Evolutionary conservation across 2,797 vertebrate species (phyloP), one percentile per base, ranked within the genome.

Genomic region (Amphiprion clarkii): DNA sequence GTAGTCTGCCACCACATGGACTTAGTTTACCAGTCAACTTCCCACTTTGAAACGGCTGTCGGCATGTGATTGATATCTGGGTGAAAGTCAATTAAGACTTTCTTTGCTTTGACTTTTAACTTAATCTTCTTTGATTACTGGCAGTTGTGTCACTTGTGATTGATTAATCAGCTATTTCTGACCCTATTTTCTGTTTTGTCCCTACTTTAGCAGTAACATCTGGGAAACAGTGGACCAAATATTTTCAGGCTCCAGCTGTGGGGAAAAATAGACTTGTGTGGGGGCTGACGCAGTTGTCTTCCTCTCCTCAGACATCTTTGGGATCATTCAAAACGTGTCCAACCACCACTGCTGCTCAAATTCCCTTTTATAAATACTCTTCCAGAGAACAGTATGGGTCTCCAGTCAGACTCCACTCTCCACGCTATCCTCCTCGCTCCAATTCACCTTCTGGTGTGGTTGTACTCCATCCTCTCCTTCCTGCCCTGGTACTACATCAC

Each of bases 401-500:
- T 95, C 92, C 96, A 95, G 82, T 89, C 95, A 88, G 95, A 96
- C 84, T 90, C 86, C 16, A 19, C 74, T 17, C 89, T 96, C 71
- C 92, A 92, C 68, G 86, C 90, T 57, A 1, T 98, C 92, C 89
- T 98, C 72, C 94, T 99, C 79, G 89, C 98, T 79, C 98, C 98
- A 81, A 76, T 99, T 86, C 96, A 97, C 92, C 87, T 98, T 56
- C 84, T 99, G 58, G 96, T 99, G 93, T 97, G 96, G 95, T 79
- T 99, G 81, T 99, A 99, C 94, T 98, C 98, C 64, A 11, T 94
- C 74, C 86, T 99, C 83, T 96, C 97, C 88, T 99, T 99, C 91
- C 95, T 99, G 85, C 98, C 98, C 3, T 99, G 98, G 98, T 99
- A 98, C 95, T 97, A 96, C 95, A 92, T 99, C 85, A 97, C 96